A percentile compares a stretch with the other conserved stretches of the same genome.
These are phyloP conservation scores for Apis laboriosa DNA, from an alignment of 1,140 invertebrate species.

Conservation along the genomic window DNA sequence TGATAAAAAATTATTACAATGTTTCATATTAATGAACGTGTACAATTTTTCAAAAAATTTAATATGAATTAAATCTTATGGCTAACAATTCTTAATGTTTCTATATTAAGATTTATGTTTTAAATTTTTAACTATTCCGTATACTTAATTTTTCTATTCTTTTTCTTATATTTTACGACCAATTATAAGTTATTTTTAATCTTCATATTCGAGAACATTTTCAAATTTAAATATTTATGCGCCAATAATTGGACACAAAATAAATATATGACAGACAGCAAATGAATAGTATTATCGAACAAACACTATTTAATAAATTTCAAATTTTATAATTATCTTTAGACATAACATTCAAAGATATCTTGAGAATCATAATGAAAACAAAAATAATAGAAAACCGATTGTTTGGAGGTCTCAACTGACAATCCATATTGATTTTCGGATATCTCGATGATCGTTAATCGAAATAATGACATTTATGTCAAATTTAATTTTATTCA, in stretches of 20 bases:
- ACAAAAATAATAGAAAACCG: conserved; percentile 14
- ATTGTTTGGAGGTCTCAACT: conserved; percentile 33
- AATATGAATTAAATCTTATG: background rate
- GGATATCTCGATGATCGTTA: conserved; percentile 24
- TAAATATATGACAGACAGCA: conserved; percentile 19
- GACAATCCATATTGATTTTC: conserved; percentile 56
- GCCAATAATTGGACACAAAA: background rate
- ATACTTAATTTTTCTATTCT: conserved; percentile 10
- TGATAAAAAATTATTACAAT: conserved; percentile 4
- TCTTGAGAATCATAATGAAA: conserved; percentile 15
- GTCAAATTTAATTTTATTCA: conserved; percentile 31
- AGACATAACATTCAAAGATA: conserved; percentile 27
- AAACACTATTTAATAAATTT: conserved; percentile 12
- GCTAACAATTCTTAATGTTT: background rate
- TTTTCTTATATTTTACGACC: conserved; percentile 2
- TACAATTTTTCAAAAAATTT: background rate
- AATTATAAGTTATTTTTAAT: conserved; percentile 14
- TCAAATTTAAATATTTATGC: conserved; percentile 1
- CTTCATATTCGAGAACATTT: background rate
- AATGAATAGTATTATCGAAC: conserved; percentile 22
- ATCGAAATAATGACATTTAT: conserved; percentile 32
- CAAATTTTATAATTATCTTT: conserved; percentile 28
- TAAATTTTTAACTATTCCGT: background rate
- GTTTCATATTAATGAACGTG: background rate
- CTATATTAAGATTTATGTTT: background rate